Evolutionary conservation across 2,797 vertebrate genomes (phyloP).

Genomic region (Salmo trutta): DNA sequence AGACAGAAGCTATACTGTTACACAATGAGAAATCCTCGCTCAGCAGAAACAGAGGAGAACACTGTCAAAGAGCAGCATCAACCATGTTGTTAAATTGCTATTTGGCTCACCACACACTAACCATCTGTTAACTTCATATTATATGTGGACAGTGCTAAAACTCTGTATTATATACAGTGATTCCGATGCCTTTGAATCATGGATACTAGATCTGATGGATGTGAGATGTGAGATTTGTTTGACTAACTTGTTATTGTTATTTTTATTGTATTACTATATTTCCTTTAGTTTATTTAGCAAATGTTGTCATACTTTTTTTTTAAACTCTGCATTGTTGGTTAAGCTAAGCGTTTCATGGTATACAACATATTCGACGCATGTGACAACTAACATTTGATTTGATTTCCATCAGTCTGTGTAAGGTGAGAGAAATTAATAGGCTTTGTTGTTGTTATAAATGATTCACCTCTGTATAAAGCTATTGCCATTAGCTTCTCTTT

Average conservation of each 20-base stretch:
- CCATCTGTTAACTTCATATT: neutral
- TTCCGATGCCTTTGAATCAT: neutral
- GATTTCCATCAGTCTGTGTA: neutral
- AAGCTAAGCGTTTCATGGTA: too few species aligned
- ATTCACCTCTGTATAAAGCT: neutral
- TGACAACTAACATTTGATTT: neutral
- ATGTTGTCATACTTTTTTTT: too few species aligned
- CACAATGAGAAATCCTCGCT: slow-evolving; percentile 29
- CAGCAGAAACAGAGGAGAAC: slow-evolving; percentile 35
- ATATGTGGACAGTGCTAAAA: neutral
- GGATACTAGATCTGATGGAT: neutral
- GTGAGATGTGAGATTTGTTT: neutral
- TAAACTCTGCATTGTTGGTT: too few species aligned
- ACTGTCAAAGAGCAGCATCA: neutral
- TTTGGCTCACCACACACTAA: neutral
- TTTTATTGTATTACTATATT: too few species aligned
- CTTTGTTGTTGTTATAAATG: neutral
- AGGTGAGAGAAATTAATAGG: neutral
- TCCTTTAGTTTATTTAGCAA: too few species aligned
- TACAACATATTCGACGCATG: too few species aligned
- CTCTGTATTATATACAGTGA: neutral
- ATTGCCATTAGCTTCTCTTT: neutral
- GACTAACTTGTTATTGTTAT: too few species aligned
- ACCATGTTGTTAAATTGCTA: neutral
- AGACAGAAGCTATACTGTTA: too few species aligned